Evolutionary conservation across 2,113 vertebrate genomes (phyloP), one percentile per base, ranked within the genome.

Genomic region (Clarias gariepinus): DNA sequence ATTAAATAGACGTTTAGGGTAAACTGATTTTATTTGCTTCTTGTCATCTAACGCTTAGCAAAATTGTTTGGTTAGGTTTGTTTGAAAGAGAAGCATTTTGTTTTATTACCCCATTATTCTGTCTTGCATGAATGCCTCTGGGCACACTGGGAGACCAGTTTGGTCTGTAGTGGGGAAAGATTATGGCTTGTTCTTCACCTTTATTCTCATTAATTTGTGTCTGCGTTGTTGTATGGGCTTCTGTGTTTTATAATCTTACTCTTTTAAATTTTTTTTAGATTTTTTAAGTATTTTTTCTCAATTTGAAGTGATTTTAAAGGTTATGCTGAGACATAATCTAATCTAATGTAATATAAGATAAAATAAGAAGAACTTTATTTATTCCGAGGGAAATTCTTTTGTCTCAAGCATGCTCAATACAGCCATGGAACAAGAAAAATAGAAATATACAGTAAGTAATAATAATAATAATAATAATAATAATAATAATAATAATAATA

Each of bases 231-330:
- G 47, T 73, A 83, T 81, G 63, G 36, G 23, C 71, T 68, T 23
- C 4, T 2, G 6, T 30, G 52, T 3, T 57, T 87, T 8, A 77
- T 76, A 57, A 7, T 0, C 21, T 81, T 52, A n/a, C 23, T 82
- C 76, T 55, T 78, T 36, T 58, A 55, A 66, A 61, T 30, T 69
- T 60, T 47, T 83, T 83, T 86, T 9, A 86, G 41, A 57, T 84
- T 84, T 21, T 61, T 69, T 52, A 55, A 83, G 0, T 61, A 1
- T 8, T 61, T 23, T 61, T 23, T 18, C 60, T 23, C 19, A 60
- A 60, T 21, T 60, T 60, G 1, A 60, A 21, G 19, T 18, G 6
- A 21, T 60, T 60, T 18, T 19, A 60, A 7, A 3, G 58, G 58
- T 60, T 12, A 60, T 19, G 18, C 58, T 60, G 18, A 60, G 58